phyloP scores from a whole-genome alignment of 2,113 vertebrate genomes.

The Climacteris rufus region DNA sequence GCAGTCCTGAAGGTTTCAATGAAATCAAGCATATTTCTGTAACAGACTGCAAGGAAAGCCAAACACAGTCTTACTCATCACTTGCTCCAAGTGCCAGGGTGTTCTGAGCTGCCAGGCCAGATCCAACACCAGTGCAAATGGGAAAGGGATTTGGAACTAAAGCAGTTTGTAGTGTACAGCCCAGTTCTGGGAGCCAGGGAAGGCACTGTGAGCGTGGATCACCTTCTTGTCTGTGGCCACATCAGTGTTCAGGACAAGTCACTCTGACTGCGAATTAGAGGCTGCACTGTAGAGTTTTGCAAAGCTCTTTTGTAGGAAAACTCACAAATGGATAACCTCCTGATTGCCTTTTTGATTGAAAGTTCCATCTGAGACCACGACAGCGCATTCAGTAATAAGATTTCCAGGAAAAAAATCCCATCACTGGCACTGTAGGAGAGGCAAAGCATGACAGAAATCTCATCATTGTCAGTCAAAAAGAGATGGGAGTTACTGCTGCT shows the following conservation, averaged over 20 bases:
- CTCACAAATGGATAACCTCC: conserved; percentile 74
- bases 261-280: conserved; percentile 46
- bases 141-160: neutral
- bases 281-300: conserved; percentile 51
- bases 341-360: conserved; percentile 84
- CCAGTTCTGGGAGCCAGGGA: neutral
- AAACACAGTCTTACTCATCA: conserved; percentile 9
- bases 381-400: conserved; percentile 76
- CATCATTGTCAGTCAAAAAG: conserved; percentile 75
- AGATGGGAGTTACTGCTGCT: conserved; percentile 53
- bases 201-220: conserved; percentile 34
- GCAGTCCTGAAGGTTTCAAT: neutral
- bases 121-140: neutral
- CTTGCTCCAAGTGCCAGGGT: neutral
- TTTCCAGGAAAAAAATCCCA: conserved; percentile 77
- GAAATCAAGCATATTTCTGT: neutral
- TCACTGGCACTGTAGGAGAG: conserved; percentile 73
- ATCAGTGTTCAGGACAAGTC: conserved; percentile 34
- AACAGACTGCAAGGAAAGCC: neutral
- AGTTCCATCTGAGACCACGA: conserved; percentile 76
- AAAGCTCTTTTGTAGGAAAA: conserved; percentile 60
- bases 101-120: conserved; percentile 20
- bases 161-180: neutral
- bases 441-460: conserved; percentile 77
- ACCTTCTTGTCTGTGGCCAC: conserved; percentile 37